Base-by-base conservation (phyloP, 1,140 invertebrate genomes). In the Papilio aristodemus region DNA sequence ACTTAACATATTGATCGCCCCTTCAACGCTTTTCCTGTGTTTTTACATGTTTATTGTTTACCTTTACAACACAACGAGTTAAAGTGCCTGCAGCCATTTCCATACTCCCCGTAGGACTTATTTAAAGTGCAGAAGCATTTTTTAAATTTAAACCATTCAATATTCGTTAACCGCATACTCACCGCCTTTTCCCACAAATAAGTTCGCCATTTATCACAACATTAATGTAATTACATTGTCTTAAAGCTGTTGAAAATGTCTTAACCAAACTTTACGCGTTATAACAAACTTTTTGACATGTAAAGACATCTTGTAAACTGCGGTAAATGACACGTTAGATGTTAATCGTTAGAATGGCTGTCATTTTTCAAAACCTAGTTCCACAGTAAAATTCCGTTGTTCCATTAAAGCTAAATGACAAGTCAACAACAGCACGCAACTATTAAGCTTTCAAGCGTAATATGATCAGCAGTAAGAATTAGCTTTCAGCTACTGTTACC, bases 1-100 rank as follows among this genome's bases (percentile, higher is more conserved):
- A 77, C 79, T 85, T 84, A 81, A 79, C 76, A 76, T 79, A 71
- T 81, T 74, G 85, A 85, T 87, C 76, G 77, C 81, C 84, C 79
- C 83, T 87, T 84, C 67, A 77, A 32, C 81, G 68, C 77, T 75
- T 85, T 84, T 67, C 85, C 83, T 77, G 77, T 77, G 69, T 73
- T 71, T 74, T 75, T 79, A 72, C 67, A 25, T 27, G 37, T 27
- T 62, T 62, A 64, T 64, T 64, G 60, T 64, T 64, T 41, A 41
- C 37, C 60, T 25, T 64, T 22, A 25, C 6, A 54, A 4, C 4
- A 54, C 46, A 54, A 54, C 22, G 22, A 17, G 11, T 54, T 25
- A 54, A 54, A 54, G 46, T 54, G 19, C 8, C 43, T 17, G 11
- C 19, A 22, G 46, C 46, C 46, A 54, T 54, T 54, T 54, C n/a